Base-by-base conservation (phyloP, 2,113 vertebrate species). In the Festucalex cinctus region DNA sequence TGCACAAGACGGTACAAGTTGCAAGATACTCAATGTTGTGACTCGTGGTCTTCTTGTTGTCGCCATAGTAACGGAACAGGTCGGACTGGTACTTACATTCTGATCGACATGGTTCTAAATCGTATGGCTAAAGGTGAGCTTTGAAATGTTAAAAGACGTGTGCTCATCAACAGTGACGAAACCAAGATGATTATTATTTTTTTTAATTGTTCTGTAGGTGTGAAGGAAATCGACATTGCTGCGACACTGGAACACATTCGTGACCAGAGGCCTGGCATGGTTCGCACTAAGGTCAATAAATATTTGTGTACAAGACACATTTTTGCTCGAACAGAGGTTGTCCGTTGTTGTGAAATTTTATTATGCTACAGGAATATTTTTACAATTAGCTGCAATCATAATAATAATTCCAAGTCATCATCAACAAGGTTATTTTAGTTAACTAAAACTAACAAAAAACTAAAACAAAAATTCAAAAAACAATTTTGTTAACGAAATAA, bases 221-320 rank as follows among this genome's bases (percentile, higher is more conserved):
- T 97, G 77, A 99, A 99, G 77, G 97, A 99, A 91, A 96, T 99
- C 43, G 97, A 99, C 90, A 98, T 99, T 37, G 97, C 97, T 13
- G 97, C 97, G 17, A 98, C 97, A 5, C 92, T 98, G 91, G 97
- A 99, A 89, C 96, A 98, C 77, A 90, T 98, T 84, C 85, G 97
- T 65, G 97, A 99, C 92, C 97, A 99, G 92, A 90, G 96, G 81
- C 94, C 94, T 0, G 94, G 93, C 84, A 97, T 97, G 95, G 95
- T 98, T 72, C 93, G 88, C 75, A 91, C 89, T 20, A 91, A 91
- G 89, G 90, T 90, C 19, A 20, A 26, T n/a, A 44, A 20, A 26
- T n/a, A 44, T 63, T 60, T 60, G 19, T 60, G 3, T 37, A 4
- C 4, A 58, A 58, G 56, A 26, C 16, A 37, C 7, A 60, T 37